phyloP scores from a whole-genome alignment of 2,113 vertebrate genomes.

The Scytalopus superciliaris region DNA sequence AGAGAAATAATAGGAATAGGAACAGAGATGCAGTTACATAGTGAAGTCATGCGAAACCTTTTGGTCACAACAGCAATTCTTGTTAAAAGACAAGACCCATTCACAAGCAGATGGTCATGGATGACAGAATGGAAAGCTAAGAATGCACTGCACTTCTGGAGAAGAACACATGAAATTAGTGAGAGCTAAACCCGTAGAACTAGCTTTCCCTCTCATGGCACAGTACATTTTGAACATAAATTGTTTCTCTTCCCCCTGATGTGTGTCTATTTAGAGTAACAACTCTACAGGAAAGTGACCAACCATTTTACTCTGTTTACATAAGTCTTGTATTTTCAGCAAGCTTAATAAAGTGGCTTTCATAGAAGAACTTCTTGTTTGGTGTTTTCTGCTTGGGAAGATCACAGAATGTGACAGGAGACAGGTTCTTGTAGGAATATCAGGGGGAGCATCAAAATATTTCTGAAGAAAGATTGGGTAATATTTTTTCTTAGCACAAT shows the following conservation, averaged over 20 bases:
- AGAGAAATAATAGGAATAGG: not conserved
- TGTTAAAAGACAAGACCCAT: not conserved
- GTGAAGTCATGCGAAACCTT: not conserved
- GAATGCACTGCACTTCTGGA: not conserved
- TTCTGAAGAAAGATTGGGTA: not conserved
- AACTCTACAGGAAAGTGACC: not conserved
- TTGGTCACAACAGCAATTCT: not conserved
- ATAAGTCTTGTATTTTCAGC: not conserved
- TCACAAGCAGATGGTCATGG: not conserved
- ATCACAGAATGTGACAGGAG: not conserved
- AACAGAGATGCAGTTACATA: not conserved
- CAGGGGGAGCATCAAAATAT: not conserved
- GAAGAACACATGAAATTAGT: fast-evolving
- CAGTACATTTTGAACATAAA: not conserved
- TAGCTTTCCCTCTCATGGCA: not conserved
- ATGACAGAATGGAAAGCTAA: not conserved
- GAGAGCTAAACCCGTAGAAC: not conserved
- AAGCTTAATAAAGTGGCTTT: not conserved
- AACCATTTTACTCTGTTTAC: not conserved
- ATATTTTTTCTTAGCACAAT: not conserved
- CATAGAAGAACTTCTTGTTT: not conserved
- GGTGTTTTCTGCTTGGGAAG: fast-evolving
- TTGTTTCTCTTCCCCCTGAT: not conserved
- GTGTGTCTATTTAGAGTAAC: not conserved
- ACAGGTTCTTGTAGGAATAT: not conserved